A percentile compares a stretch with the other conserved stretches of the same genome.
These are phyloP conservation scores for Syngnathus scovelli DNA, from an alignment of 2,113 vertebrate genomes.

Conservation along the genomic window DNA sequence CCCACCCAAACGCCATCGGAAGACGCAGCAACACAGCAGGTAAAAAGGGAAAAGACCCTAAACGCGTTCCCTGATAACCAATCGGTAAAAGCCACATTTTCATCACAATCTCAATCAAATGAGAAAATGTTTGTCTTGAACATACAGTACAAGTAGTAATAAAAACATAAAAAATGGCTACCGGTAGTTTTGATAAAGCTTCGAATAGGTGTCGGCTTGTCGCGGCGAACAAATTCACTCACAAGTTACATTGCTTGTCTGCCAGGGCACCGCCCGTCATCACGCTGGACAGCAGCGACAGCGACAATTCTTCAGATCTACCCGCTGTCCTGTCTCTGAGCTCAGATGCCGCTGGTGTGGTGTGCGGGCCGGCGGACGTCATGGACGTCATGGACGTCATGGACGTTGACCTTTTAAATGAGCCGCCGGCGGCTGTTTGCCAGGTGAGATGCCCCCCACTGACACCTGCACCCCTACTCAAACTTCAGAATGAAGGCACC, in stretches of 20 bases:
- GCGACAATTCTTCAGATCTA: conserved; percentile 45
- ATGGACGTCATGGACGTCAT: conserved; percentile 18
- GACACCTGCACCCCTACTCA: neutral
- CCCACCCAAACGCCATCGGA: neutral
- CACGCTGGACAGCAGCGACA: conserved; percentile 60
- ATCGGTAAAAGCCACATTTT: neutral
- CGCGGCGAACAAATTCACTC: no score
- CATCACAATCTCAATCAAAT: neutral
- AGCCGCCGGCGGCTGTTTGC: neutral
- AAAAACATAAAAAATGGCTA: no score
- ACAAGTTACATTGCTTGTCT: neutral
- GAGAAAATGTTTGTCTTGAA: neutral
- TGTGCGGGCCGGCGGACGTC: conserved; percentile 27
- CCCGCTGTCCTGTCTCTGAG: conserved; percentile 31
- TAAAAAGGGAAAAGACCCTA: no score
- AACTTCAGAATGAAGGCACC: neutral
- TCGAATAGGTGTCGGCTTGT: no score
- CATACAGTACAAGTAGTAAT: neutral
- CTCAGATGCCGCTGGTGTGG: conserved; percentile 18
- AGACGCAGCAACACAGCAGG: conserved; percentile 14
- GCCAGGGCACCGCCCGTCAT: conserved; percentile 54
- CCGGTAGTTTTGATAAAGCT: no score
- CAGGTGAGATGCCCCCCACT: neutral
- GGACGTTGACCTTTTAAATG: neutral
- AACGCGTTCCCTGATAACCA: neutral